Percentiles rank a stretch among this genome's conserved stretches.
phyloP scores from a whole-genome alignment of 2,113 vertebrate species.

The Semnornis frantzii region DNA sequence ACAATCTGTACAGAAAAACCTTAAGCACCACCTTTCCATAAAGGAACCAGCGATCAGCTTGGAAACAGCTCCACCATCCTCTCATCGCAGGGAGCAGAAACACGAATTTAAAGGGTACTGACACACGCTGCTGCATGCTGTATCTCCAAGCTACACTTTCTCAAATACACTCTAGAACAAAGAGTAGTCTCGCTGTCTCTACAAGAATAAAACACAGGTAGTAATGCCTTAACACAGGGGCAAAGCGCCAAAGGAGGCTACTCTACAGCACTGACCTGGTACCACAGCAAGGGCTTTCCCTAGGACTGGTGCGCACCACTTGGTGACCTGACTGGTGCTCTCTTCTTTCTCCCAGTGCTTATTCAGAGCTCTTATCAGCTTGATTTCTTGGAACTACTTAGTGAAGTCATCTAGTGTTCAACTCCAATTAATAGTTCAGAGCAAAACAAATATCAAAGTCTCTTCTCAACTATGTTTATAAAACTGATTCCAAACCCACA shows the following conservation, averaged over 20 bases:
- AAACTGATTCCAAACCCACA: background rate
- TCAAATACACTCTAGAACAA: background rate
- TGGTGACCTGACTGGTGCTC: rapidly evolving
- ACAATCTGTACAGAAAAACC: background rate
- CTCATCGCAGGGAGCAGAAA: background rate
- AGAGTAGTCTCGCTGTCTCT: background rate
- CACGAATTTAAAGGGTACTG: background rate
- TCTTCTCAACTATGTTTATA: background rate
- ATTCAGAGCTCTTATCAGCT: background rate
- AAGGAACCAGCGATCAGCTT: rapidly evolving
- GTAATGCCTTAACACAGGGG: background rate
- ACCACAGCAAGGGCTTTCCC: background rate
- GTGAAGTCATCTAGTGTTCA: background rate
- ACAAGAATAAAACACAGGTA: background rate
- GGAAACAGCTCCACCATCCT: background rate
- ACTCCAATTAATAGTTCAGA: background rate
- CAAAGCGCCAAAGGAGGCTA: too few species aligned
- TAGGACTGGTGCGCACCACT: rapidly evolving
- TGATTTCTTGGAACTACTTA: background rate
- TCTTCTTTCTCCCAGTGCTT: background rate
- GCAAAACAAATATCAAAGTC: background rate
- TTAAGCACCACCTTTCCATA: background rate
- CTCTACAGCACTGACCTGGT: background rate
- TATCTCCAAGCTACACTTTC: background rate
- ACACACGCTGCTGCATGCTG: background rate